Conservation (phyloP, 2,797 vertebrate species). For the Rhabdophis nuchalis region DNA sequence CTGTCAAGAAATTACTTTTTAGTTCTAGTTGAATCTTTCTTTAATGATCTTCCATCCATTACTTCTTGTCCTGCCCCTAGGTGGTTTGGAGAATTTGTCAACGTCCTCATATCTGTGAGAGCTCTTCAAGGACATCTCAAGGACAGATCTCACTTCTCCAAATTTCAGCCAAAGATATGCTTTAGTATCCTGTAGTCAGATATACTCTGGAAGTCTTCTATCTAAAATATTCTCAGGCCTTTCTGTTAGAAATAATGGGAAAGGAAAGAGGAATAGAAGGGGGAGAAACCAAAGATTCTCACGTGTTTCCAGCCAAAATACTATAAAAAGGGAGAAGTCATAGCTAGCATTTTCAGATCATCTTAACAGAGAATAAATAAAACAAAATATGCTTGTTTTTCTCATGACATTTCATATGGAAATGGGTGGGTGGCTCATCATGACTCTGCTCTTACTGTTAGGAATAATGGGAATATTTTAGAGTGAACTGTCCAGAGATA, state of each 20-base stretch:
- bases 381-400: slow-evolving; percentile 59
- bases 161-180: slow-evolving; percentile 40
- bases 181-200: slow-evolving; percentile 41
- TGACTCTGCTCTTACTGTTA: slow-evolving; percentile 2
- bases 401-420: slow-evolving; percentile 69
- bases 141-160: slow-evolving; percentile 27
- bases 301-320: slow-evolving; percentile 66
- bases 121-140: neutral
- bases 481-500: slow-evolving; percentile 55
- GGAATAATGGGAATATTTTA: slow-evolving; percentile 58
- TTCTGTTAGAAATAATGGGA: slow-evolving; percentile 64
- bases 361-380: slow-evolving; percentile 52
- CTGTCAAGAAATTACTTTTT: neutral
- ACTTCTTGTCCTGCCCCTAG: neutral
- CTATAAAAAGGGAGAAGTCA: slow-evolving; percentile 60
- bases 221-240: slow-evolving; percentile 57
- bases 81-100: neutral
- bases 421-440: slow-evolving; percentile 60
- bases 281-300: slow-evolving; percentile 54
- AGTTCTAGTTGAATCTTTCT: neutral
- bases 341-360: slow-evolving; percentile 60
- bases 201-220: slow-evolving; percentile 46
- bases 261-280: slow-evolving; percentile 33
- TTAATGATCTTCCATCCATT: neutral
- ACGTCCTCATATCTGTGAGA: neutral